Percentiles rank a stretch among this genome's conserved stretches.
Evolutionary conservation across 1,140 invertebrate genomes (phyloP).

Genomic region (Bombus impatiens): DNA sequence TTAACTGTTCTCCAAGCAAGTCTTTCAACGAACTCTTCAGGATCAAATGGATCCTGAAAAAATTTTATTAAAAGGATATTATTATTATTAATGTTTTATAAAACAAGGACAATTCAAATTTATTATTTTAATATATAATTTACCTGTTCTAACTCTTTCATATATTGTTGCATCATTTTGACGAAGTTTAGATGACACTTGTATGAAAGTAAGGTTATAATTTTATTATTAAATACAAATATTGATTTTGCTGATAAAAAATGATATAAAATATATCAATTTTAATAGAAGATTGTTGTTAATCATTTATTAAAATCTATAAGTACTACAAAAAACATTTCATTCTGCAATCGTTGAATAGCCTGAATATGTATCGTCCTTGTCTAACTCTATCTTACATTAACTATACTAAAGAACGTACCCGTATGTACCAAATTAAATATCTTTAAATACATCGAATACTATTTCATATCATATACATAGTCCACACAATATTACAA

Average conservation of each 20-base stretch:
- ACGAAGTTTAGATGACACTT: slow-evolving; percentile 16
- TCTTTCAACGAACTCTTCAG: slow-evolving; percentile 98
- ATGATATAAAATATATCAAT: neutral
- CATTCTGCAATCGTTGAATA: neutral
- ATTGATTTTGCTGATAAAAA: neutral
- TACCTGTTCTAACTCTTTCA: slow-evolving; percentile 91
- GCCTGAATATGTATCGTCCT: too few species aligned
- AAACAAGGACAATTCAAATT: slow-evolving; percentile 11
- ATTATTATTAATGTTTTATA: neutral
- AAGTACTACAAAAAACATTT: neutral
- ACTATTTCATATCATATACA: neutral
- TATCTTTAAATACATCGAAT: neutral
- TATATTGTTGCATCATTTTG: slow-evolving; percentile 92
- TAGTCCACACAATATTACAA: neutral
- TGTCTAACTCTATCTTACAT: neutral
- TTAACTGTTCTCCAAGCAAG: slow-evolving; percentile 96
- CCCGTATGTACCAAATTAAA: neutral
- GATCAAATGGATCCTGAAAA: slow-evolving; percentile 95
- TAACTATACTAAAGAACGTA: neutral
- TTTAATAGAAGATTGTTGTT: neutral
- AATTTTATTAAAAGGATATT: neutral
- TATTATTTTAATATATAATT: slow-evolving; percentile 26
- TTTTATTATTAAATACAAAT: neutral
- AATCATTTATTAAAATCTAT: slow-evolving; percentile 8
- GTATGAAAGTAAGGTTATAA: slow-evolving; percentile 27